These are phyloP conservation scores for Mechanitis messenoides DNA, from an alignment of 2,888 invertebrate genomes.

Conservation along the genomic window DNA sequence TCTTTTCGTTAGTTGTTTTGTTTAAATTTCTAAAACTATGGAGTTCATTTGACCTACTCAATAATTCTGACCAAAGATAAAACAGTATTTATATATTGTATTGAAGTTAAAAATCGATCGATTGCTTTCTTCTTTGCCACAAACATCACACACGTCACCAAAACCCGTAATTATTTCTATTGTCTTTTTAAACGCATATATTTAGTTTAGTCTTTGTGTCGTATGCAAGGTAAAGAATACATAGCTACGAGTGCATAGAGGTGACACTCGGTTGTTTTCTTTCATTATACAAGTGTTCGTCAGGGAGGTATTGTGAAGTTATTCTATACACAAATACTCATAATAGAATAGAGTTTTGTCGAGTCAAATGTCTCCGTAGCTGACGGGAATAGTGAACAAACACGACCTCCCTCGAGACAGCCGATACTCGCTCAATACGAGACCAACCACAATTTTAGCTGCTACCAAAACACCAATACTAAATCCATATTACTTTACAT, in stretches of 20 bases:
- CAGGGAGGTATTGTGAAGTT: constrained; percentile 32
- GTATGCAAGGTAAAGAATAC: background rate
- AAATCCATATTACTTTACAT: constrained; percentile 15
- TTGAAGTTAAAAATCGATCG: background rate
- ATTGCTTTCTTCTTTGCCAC: constrained; percentile 8
- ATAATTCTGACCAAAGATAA: too few species aligned
- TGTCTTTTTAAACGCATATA: constrained; percentile 22
- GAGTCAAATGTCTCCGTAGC: constrained; percentile 33
- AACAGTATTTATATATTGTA: background rate
- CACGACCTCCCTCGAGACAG: constrained; percentile 48
- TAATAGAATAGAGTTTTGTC: constrained; percentile 33
- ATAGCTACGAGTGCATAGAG: background rate
- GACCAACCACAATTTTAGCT: constrained; percentile 33
- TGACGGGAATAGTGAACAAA: constrained; percentile 30
- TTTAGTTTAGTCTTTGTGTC: constrained; percentile 6
- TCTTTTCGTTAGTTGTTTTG: too few species aligned
- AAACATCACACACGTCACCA: constrained; percentile 19
- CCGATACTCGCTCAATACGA: constrained; percentile 36
- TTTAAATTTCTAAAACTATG: too few species aligned
- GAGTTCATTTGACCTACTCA: too few species aligned
- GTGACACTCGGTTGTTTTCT: constrained; percentile 6
- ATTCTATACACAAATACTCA: constrained; percentile 32
- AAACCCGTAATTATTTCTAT: constrained; percentile 27
- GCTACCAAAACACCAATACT: constrained; percentile 16
- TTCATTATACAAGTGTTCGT: constrained; percentile 15